Evolutionary conservation across 1,140 invertebrate genomes (phyloP), one percentile per base, ranked within the genome.

Genomic region (Panulirus ornatus): DNA sequence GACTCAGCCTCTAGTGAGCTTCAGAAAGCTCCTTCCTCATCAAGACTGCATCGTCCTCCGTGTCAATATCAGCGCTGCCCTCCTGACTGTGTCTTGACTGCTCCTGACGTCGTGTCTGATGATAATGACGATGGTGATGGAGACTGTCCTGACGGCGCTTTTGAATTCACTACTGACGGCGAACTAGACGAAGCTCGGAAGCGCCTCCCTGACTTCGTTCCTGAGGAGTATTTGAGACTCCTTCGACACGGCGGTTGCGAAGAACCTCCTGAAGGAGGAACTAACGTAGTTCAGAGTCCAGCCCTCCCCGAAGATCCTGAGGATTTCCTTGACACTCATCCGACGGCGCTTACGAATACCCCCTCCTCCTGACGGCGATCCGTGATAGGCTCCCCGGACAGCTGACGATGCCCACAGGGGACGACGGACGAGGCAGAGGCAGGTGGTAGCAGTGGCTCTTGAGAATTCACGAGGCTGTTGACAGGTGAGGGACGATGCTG

Each of bases 1-100:
- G 85, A 88, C 85, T 88, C 85, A 88, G 85, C 85, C 76, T 63
- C 54, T 88, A 88, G 70, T 88, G 85, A 36, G 85, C 85, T 73
- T 47, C 40, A 38, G 73, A 38, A 44, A 40, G 75, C 27, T 78
- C 40, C 34, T 42, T n/a, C 75, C 44, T 78, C 75, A 40, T 44
- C 75, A 40, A 42, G 40, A 27, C 40, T 78, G 8, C 75, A 40
- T 78, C 75, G 36, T 78, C 22, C 70, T 34, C 34, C 70, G 70
- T 73, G 70, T 34, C 70, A 73, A n/a, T 38, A 38, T 73, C 70
- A 34, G 34, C 19, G 70, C 70, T 58, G 54, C 22, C 22, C 54
- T 58, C 11, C 54, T 58, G 54, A 58, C 54, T 3, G 54, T 22
- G 54, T 58, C 22, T 0, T 6, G 58, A 66, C 58, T 30, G n/a